Conservation (phyloP, 2,113 vertebrate species). For the Phrynocephalus versicolor region DNA sequence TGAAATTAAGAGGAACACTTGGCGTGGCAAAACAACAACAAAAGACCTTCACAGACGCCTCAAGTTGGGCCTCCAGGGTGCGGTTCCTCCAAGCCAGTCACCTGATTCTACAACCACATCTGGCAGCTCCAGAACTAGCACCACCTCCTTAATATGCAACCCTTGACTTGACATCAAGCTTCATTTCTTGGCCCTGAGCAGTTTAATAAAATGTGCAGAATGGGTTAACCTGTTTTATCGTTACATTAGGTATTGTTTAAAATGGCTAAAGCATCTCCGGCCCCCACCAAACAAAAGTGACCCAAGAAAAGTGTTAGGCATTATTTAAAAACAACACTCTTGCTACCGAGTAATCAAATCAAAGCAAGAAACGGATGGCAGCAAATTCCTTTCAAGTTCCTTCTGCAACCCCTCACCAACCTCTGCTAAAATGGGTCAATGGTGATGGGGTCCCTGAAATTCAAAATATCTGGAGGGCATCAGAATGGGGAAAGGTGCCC, state of each 20-base stretch:
- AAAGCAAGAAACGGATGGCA: too few species aligned
- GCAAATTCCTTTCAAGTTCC: too few species aligned
- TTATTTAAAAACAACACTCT: too few species aligned
- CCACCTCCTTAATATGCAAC: not conserved
- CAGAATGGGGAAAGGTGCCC: too few species aligned
- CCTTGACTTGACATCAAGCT: not conserved
- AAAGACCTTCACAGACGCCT: not conserved
- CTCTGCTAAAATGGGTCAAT: too few species aligned
- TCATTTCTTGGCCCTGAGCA: not conserved
- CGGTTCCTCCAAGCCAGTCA: not conserved
- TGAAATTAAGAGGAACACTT: constrained; percentile 1
- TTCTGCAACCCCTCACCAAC: too few species aligned
- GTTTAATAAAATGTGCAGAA: not conserved
- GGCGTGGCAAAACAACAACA: not conserved
- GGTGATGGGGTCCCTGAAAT: too few species aligned
- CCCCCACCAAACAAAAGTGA: not conserved
- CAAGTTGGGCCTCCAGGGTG: too few species aligned
- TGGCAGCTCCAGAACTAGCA: not conserved
- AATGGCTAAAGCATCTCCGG: not conserved
- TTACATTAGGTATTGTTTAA: not conserved
- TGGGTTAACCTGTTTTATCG: not conserved
- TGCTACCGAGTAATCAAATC: too few species aligned
- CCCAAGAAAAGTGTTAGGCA: not conserved
- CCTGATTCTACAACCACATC: too few species aligned
- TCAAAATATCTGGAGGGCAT: too few species aligned